These are phyloP conservation scores for Ectemnius lituratus DNA, from an alignment of 2,888 invertebrate species.

Conservation along the genomic window DNA sequence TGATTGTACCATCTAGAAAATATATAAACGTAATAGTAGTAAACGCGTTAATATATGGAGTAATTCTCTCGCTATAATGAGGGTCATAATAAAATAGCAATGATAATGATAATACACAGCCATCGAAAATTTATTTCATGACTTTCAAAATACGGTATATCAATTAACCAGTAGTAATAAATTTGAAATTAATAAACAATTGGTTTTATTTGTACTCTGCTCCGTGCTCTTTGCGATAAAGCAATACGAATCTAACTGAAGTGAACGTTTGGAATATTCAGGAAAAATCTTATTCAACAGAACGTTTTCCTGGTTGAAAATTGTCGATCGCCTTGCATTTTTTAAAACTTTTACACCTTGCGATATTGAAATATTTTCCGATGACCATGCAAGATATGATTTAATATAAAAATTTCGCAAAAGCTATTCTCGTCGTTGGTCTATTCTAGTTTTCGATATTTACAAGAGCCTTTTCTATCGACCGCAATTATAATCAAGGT, in stretches of 20 bases:
- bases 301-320: too few species aligned
- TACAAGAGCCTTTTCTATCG: slow-evolving; percentile 40
- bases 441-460: slow-evolving; percentile 52
- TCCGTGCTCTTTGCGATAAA: background rate
- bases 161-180: background rate
- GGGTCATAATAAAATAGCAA: slow-evolving; percentile 1
- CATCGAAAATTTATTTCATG: background rate
- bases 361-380: background rate
- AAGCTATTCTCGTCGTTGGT: slow-evolving; percentile 42
- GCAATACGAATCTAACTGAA: background rate
- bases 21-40: slow-evolving; percentile 16
- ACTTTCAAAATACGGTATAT: background rate
- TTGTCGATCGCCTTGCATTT: background rate
- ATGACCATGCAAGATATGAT: background rate
- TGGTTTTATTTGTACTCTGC: background rate
- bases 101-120: background rate
- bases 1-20: too few species aligned
- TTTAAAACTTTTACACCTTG: background rate
- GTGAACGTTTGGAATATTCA: background rate
- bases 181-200: background rate
- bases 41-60: background rate
- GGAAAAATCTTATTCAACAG: background rate
- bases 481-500: slow-evolving; percentile 52
- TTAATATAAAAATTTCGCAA: slow-evolving; percentile 34
- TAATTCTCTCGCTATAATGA: background rate